A percentile compares a stretch with the other conserved stretches of the same genome.
These are phyloP conservation scores for Chaetodon trifasciatus DNA, from an alignment of 2,797 vertebrate genomes.

Conservation along the genomic window DNA sequence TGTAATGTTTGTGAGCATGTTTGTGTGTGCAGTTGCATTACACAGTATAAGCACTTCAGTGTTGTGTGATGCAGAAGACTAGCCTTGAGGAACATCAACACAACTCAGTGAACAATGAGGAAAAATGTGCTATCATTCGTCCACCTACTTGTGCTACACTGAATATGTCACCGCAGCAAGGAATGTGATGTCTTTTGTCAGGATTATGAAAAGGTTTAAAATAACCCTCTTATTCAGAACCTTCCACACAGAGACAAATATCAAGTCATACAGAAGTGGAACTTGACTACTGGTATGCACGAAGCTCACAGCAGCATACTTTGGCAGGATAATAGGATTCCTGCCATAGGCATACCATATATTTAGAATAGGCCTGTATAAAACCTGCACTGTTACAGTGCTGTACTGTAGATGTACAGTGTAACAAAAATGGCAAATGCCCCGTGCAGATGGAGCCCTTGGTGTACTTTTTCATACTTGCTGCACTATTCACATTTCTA, in stretches of 20 bases:
- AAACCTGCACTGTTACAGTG: conserved; percentile 4
- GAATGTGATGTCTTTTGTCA: conserved; percentile 7
- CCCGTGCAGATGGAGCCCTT: conserved; percentile 27
- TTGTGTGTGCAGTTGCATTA: background rate
- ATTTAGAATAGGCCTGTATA: conserved; percentile 21
- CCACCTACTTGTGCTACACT: background rate
- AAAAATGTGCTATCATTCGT: background rate
- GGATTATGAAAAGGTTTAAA: conserved; percentile 18
- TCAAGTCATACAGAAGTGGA: background rate
- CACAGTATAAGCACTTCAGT: background rate
- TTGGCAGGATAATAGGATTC: conserved; percentile 9
- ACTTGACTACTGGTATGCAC: background rate
- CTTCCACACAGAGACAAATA: conserved; percentile 7
- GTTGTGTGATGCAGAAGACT: conserved; percentile 14
- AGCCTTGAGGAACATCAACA: conserved; percentile 16
- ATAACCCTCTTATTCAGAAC: conserved; percentile 3
- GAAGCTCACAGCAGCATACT: conserved; percentile 4
- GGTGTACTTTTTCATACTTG: conserved; percentile 18
- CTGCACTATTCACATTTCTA: conserved; percentile 26
- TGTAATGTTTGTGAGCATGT: background rate
- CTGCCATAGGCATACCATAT: conserved; percentile 11
- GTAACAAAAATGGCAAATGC: conserved; percentile 36
- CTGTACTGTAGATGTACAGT: conserved; percentile 5
- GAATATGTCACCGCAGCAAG: conserved; percentile 1
- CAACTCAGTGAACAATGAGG: conserved; percentile 12